Percentiles rank a stretch among this genome's conserved stretches.
These are phyloP conservation scores for Martes martes DNA, from an alignment of 2,113 vertebrate genomes.

Conservation along the genomic window DNA sequence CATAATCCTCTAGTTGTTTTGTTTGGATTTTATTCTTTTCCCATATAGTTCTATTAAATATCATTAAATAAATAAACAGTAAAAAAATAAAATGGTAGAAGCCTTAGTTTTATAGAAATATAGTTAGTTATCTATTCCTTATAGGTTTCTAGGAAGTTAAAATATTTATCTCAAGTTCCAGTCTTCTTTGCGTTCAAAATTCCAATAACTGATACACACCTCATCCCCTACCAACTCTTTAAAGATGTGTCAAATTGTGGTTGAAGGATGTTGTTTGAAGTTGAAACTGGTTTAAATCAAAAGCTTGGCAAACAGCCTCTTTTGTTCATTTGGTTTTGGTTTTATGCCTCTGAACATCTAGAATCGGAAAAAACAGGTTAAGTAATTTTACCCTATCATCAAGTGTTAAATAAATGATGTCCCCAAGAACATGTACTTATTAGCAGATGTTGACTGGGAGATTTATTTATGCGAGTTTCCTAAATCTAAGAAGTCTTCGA, in stretches of 20 bases:
- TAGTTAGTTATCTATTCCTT: not conserved
- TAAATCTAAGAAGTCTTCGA: not conserved
- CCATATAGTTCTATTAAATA: not conserved
- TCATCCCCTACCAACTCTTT: not conserved
- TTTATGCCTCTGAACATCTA: conserved; percentile 35
- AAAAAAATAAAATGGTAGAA: not conserved
- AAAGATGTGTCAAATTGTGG: not conserved
- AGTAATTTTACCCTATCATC: not conserved
- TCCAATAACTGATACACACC: not conserved
- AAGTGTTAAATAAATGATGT: conserved; percentile 1
- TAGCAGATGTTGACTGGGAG: not conserved
- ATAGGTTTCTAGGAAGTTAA: not conserved
- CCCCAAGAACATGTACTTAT: not conserved
- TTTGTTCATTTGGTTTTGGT: conserved; percentile 5
- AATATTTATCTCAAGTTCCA: not conserved
- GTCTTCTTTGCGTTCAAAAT: conserved; percentile 4
- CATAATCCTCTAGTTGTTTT: not conserved
- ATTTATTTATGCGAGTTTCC: not conserved
- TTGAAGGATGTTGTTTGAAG: conserved; percentile 10
- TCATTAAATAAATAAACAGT: conserved; percentile 13
- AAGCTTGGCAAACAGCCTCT: not conserved
- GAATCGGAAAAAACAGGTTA: not conserved
- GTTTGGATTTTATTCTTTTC: conserved; percentile 21
- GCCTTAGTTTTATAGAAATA: not conserved
- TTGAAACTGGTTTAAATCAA: conserved; percentile 14